Conservation (phyloP, 2,113 vertebrate species). For the Hypocryptadius cinnamomeus region DNA sequence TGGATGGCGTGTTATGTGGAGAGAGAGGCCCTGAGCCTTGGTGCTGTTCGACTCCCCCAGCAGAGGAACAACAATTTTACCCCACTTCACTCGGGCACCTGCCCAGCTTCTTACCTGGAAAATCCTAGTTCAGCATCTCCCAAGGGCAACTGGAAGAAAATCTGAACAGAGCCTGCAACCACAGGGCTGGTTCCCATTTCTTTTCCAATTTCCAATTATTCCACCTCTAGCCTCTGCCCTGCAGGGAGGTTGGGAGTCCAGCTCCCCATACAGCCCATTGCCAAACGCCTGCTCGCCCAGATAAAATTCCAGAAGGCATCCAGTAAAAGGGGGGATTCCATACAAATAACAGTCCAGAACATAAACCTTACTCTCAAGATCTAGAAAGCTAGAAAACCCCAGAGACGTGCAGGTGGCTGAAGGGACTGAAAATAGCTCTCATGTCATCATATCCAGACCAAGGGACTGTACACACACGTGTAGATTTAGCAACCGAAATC, state of each 20-base stretch:
- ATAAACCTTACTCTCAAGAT: not conserved
- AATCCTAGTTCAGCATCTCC: not conserved
- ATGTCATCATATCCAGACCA: not conserved
- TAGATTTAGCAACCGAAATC: slow-evolving; percentile 25
- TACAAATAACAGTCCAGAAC: not conserved
- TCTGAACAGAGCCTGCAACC: not conserved
- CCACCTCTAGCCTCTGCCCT: not conserved
- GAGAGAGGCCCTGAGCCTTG: not conserved
- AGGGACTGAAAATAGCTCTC: not conserved
- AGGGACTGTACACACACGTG: not conserved
- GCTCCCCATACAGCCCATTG: not conserved
- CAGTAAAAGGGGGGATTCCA: not conserved
- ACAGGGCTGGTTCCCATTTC: not conserved
- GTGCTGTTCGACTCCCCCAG: not conserved
- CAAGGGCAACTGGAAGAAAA: not conserved
- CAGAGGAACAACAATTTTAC: not conserved
- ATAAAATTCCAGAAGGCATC: not conserved
- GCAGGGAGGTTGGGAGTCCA: not conserved
- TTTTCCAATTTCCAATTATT: not conserved
- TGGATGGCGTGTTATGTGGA: not conserved
- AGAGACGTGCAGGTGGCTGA: slow-evolving; percentile 22
- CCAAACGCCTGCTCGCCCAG: rapidly evolving
- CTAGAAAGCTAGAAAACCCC: not conserved
- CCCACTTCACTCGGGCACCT: not conserved
- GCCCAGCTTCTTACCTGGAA: not conserved